These are phyloP conservation scores for Coecobrya sp. DNA, from an alignment of 2,888 invertebrate species.

Conservation along the genomic window DNA sequence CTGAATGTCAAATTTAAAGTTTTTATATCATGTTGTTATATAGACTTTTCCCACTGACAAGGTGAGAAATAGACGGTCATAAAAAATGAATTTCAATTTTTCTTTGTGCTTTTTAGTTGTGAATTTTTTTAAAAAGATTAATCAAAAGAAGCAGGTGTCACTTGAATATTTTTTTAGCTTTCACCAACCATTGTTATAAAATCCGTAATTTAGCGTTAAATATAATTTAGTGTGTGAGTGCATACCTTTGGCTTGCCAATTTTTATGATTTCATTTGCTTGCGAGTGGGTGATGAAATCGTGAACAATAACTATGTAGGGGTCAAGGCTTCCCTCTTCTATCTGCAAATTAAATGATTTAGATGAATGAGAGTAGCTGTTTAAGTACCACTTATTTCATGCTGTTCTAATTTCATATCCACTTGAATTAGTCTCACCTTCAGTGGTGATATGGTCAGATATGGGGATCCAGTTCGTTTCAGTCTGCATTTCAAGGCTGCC, in stretches of 20 bases:
- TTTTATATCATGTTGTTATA: too few relatives aligned
- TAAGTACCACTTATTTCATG: neutral
- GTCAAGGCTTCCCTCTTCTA: constrained; percentile 87
- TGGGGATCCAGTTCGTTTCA: constrained; percentile 77
- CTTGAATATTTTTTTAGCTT: neutral
- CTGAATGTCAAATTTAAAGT: too few relatives aligned
- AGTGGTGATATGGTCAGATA: constrained; percentile 84
- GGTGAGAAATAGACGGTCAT: too few relatives aligned
- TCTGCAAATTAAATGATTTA: constrained; percentile 78
- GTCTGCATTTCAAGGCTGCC: constrained; percentile 83
- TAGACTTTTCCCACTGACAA: too few relatives aligned
- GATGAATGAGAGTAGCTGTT: neutral
- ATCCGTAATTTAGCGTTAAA: too few relatives aligned
- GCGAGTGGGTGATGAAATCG: constrained; percentile 86
- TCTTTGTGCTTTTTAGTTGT: neutral
- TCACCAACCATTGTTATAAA: neutral
- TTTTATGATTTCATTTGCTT: constrained; percentile 86
- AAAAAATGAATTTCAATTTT: neutral
- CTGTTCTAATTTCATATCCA: neutral
- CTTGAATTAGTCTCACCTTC: constrained; percentile 77
- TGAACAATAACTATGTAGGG: constrained; percentile 87
- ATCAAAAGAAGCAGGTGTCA: neutral
- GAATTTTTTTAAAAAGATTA: neutral
- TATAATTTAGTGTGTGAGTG: too few relatives aligned
- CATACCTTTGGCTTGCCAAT: constrained; percentile 87